phyloP scores from a whole-genome alignment of 2,113 vertebrate genomes.

The Hippocampus barbouri region DNA sequence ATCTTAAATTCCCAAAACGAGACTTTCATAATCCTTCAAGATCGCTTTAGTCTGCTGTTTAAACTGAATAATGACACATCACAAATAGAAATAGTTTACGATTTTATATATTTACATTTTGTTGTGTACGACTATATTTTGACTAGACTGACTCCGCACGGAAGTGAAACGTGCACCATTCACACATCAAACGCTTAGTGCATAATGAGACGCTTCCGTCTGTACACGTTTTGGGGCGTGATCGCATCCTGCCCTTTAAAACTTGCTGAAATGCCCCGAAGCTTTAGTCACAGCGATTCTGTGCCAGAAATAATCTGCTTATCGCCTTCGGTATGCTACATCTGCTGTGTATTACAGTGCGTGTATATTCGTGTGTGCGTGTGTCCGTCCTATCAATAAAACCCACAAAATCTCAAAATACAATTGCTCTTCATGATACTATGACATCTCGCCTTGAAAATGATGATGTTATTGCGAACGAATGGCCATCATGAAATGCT shows the following conservation, averaged over 20 bases:
- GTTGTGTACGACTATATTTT: not conserved
- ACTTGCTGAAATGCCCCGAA: slow-evolving; percentile 39
- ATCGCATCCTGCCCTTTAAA: slow-evolving; percentile 48
- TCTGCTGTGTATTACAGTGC: slow-evolving; percentile 29
- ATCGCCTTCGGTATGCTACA: slow-evolving; percentile 33
- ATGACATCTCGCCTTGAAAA: slow-evolving; percentile 21
- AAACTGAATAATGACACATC: no score
- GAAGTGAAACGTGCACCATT: not conserved
- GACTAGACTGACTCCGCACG: not conserved
- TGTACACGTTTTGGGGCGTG: slow-evolving; percentile 31
- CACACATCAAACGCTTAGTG: slow-evolving; percentile 16
- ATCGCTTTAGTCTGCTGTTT: no score
- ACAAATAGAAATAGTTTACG: no score
- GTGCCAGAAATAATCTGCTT: slow-evolving; percentile 52
- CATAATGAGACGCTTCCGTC: not conserved
- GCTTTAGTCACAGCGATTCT: slow-evolving; percentile 43
- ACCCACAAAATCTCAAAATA: slow-evolving; percentile 13
- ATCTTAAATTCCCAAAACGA: no score
- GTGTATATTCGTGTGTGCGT: not conserved
- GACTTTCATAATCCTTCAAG: no score
- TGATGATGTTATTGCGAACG: slow-evolving; percentile 5
- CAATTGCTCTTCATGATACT: slow-evolving; percentile 13
- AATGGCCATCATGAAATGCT: slow-evolving; percentile 43
- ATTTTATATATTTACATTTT: not conserved
- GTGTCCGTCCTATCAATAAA: slow-evolving; percentile 11